Conservation (phyloP, 1,140 invertebrate genomes). For the Plodia interpunctella region DNA sequence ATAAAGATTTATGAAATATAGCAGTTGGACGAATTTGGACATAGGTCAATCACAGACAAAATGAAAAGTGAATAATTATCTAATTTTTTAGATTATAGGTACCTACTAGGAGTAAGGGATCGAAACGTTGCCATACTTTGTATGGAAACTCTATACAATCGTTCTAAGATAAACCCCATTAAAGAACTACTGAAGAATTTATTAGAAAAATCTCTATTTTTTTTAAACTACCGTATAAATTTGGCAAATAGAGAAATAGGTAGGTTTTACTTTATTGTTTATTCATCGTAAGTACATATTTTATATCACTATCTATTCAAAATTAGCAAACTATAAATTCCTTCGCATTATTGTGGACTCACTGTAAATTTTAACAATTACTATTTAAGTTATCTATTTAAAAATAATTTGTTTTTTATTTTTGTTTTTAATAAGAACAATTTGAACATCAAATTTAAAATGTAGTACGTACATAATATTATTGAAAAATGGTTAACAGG, state of each 20-base stretch:
- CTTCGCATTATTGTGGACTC: constrained; percentile 46
- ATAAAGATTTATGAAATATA: too few relatives aligned
- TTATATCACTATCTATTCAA: constrained; percentile 39
- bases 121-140: constrained; percentile 15
- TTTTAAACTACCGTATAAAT: constrained; percentile 60
- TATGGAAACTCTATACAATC: neutral
- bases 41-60: too few relatives aligned
- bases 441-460: constrained; percentile 8
- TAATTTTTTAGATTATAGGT: too few relatives aligned
- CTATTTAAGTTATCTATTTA: constrained; percentile 9
- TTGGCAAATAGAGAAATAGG: constrained; percentile 59
- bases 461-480: neutral
- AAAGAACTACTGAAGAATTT: constrained; percentile 58
- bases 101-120: constrained; percentile 5
- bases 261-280: constrained; percentile 44
- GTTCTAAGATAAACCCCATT: constrained; percentile 27
- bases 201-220: constrained; percentile 47
- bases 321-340: constrained; percentile 57
- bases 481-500: neutral
- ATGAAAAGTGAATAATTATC: too few relatives aligned
- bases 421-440: neutral
- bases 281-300: constrained; percentile 35
- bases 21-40: too few relatives aligned
- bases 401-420: constrained; percentile 2
- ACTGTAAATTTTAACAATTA: constrained; percentile 22